Conservation (phyloP, 2,113 vertebrate species). For the Semnornis frantzii region DNA sequence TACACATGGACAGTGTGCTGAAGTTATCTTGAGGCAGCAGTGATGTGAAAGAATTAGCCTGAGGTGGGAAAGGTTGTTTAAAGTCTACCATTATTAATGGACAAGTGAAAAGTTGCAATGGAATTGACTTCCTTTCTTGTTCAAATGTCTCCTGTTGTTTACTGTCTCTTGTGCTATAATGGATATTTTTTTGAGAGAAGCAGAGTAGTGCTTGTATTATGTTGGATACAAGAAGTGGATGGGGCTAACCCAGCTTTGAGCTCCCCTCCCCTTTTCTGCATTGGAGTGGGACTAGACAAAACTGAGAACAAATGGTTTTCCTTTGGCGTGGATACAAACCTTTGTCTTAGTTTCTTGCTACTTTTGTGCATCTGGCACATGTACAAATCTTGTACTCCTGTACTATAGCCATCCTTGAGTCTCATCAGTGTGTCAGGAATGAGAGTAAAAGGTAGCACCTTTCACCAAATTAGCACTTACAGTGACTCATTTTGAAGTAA, state of each 20-base stretch:
- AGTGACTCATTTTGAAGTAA: not conserved
- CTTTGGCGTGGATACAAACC: not conserved
- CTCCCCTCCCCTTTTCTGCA: not conserved
- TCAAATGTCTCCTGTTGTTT: fast-evolving
- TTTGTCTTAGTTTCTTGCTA: not conserved
- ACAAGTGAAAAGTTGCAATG: not conserved
- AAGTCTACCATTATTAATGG: not conserved
- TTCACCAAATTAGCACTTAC: not conserved
- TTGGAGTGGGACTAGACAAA: not conserved
- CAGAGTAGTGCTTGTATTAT: not conserved
- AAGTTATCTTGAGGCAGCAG: not conserved
- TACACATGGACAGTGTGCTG: not conserved
- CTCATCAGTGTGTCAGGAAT: not conserved
- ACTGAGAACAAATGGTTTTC: fast-evolving
- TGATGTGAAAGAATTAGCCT: fast-evolving
- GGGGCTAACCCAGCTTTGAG: not conserved
- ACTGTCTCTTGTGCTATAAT: not conserved
- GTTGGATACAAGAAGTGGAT: not conserved
- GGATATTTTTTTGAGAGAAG: not conserved
- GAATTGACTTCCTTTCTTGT: not conserved
- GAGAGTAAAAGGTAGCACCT: not conserved
- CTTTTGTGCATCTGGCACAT: not conserved
- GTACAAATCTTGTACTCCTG: not conserved
- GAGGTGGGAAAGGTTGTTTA: not conserved
- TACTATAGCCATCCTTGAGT: not conserved